Base-by-base conservation (phyloP, 2,113 vertebrate genomes). In the Oncorhynchus kisutch region DNA sequence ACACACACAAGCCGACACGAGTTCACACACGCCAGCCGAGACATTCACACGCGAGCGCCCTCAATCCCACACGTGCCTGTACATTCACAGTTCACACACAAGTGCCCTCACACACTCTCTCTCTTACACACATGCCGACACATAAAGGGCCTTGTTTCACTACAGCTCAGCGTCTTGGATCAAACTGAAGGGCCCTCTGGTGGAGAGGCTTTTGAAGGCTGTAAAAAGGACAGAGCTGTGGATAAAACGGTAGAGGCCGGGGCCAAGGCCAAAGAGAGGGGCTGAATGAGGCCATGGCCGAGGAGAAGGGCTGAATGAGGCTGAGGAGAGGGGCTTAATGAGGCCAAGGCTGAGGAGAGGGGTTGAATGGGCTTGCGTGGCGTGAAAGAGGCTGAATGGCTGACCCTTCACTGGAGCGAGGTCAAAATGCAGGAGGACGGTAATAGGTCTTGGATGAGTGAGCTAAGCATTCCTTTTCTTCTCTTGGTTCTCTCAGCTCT, bases 181-280 rank as follows among this genome's bases (percentile, higher is more conserved):
- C 45, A 0, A 62, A 71, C 72, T 34, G 77, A 85, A 86, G 72
- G 69, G 73, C 71, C 74, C 77, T 77, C 59, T 82, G 71, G 68
- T 73, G 45, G 59, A 3, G 16, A 78, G 64, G 73, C 54, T 75
- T 73, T 54, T 73, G 73, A 78, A 68, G 75, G 72, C 83, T 81
- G 0, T 54, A 84, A 85, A 83, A 62, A 25, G 72, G 76, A 82
- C 81, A 82, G 88, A 87, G 80, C 62, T 34, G 72, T 49, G 31
- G 0, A 66, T 83, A 62, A 81, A 82, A 75, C 78, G 79, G 62
- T 48, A 9, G 2, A 74, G 45, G 39, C 39, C 9, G 39, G 39
- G 39, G 39, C 39, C 39, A 39, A 39, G 9, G 39, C 39, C 39
- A 11, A 45, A 11, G 39, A 11, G 39, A 45, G 39, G 8, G 9